These are phyloP conservation scores for Pipistrellus pipistrellus DNA, from an alignment of 2,797 vertebrate genomes.

Conservation along the genomic window DNA sequence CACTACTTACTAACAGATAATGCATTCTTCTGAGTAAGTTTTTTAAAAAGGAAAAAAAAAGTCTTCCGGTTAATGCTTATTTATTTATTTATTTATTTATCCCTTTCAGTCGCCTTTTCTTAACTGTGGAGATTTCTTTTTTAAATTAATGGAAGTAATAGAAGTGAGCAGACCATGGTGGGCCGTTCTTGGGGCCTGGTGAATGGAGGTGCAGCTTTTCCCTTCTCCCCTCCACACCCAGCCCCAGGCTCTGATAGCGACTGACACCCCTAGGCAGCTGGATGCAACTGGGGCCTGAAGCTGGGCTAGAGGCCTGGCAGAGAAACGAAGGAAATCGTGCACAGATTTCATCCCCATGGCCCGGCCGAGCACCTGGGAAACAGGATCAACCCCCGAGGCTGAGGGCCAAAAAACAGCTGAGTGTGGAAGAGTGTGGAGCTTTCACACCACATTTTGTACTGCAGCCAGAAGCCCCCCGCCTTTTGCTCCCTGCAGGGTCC, in stretches of 20 bases:
- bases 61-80: constrained; percentile 56
- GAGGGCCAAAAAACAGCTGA: background rate
- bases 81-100: constrained; percentile 48
- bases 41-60: constrained; percentile 53
- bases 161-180: background rate
- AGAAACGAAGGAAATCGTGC: background rate
- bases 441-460: background rate
- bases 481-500: background rate
- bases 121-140: background rate
- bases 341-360: background rate
- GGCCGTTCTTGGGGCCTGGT: background rate
- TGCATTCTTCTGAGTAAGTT: constrained; percentile 73
- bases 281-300: background rate
- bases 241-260: background rate
- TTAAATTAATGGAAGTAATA: background rate
- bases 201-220: background rate
- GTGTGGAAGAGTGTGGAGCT: background rate
- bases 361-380: background rate
- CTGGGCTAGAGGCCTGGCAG: background rate
- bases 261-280: background rate
- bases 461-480: background rate
- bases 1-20: constrained; percentile 85
- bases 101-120: constrained; percentile 56
- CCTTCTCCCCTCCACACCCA: background rate
- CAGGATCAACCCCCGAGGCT: background rate